A percentile compares a stretch with the other conserved stretches of the same genome.
Conservation (phyloP, 2,113 vertebrate species). For the Vulpes lagopus region DNA sequence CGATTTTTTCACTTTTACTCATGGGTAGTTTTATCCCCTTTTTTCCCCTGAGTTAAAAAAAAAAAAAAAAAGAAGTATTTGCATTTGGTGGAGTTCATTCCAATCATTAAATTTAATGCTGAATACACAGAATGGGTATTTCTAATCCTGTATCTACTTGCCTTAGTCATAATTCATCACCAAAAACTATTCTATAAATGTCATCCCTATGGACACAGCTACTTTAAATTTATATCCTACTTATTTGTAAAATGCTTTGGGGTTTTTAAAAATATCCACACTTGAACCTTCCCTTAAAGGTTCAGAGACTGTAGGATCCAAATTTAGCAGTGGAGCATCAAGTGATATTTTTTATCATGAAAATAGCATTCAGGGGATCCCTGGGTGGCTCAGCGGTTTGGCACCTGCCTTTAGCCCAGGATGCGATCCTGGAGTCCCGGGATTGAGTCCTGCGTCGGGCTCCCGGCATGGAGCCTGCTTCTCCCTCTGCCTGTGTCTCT, state of each 20-base stretch:
- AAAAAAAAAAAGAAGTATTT: background rate
- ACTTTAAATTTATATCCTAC: background rate
- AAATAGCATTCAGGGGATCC: conserved; percentile 64
- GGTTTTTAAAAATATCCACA: background rate
- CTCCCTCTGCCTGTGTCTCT: too few relatives aligned
- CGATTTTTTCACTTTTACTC: conserved; percentile 35
- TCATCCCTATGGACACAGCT: background rate
- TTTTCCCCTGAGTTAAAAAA: background rate
- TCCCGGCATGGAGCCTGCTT: too few relatives aligned
- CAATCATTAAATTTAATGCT: conserved; percentile 45
- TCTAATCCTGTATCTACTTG: conserved; percentile 37
- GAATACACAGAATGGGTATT: conserved; percentile 6
- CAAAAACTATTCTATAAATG: conserved; percentile 6
- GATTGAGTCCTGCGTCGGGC: too few relatives aligned
- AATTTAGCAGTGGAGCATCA: conserved; percentile 67
- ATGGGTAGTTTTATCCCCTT: conserved; percentile 45
- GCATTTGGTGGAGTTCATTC: conserved; percentile 33
- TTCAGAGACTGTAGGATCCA: background rate
- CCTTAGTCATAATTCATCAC: conserved; percentile 15
- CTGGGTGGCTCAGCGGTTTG: too few relatives aligned
- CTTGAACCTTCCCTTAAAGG: conserved; percentile 70
- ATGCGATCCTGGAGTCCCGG: too few relatives aligned
- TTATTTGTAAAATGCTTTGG: conserved; percentile 44
- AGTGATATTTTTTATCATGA: conserved; percentile 55
- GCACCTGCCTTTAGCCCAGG: too few relatives aligned